Evolutionary conservation across 2,113 vertebrate genomes (phyloP), one percentile per base, ranked within the genome.

Genomic region (Microcebus ravelobensis): DNA sequence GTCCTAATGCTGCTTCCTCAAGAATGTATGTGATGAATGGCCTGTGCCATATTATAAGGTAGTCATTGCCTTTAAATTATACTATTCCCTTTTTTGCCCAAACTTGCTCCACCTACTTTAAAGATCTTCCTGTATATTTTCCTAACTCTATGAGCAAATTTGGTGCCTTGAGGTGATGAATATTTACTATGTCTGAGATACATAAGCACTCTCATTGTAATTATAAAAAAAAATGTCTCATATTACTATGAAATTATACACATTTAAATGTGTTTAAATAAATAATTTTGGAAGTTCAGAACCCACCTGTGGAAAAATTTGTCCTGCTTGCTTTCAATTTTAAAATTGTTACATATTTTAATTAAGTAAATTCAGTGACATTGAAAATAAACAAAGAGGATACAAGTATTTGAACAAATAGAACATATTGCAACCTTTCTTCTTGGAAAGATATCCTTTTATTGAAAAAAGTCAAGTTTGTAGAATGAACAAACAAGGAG

Each of bases 161-260:
- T 42, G 39, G 34, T 90, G 21, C 48, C 95, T 96, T 96, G 67
- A 97, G 93, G 55, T 96, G 88, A 94, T 70, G 27, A 95, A 59
- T 79, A 88, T 96, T 95, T 57, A 39, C 87, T 97, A 89, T 87
- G 96, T 91, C 95, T 97, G 90, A 95, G 45, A 95, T 55, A 97
- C 96, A 97, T 82, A 95, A 92, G 27, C 48, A 36, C 25, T 96
- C 68, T 96, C 90, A 89, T 91, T 97, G 83, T 34, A 91, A 42
- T 92, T 87, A 89, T 14, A 96, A 68, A 48, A 25, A 96, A 21
- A 42, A 52, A 95, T 97, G 59, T 91, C 6, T 36, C 65, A 87
- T 52, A 77, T 80, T 52, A 89, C 10, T 84, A 83, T 97, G 88
- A 96, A 55, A 20, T 81, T 76, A 27, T 57, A 63, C 2, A 94